These are phyloP conservation scores for Perccottus glenii DNA, from an alignment of 2,113 vertebrate genomes.

Conservation along the genomic window DNA sequence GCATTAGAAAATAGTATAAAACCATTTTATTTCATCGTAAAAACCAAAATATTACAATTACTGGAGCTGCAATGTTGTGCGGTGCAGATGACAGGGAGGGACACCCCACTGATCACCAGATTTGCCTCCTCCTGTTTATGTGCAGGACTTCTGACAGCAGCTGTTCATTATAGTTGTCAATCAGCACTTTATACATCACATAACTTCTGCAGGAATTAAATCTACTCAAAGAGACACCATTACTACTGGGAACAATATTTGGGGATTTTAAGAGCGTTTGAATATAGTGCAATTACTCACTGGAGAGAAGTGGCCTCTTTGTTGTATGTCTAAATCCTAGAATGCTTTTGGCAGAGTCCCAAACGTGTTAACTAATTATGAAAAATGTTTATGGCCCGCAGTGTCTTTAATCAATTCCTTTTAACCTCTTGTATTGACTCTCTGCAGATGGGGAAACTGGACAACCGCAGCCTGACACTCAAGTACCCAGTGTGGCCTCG, in stretches of 20 bases:
- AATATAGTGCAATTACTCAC: neutral
- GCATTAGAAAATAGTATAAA: neutral
- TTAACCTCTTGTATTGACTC: conserved; percentile 2
- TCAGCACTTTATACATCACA: neutral
- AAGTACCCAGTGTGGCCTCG: conserved; percentile 96
- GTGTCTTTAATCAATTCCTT: neutral
- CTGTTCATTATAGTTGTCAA: conserved; percentile 9
- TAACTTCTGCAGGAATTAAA: neutral
- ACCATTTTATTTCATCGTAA: conserved; percentile 3
- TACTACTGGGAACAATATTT: neutral
- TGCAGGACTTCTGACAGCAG: conserved; percentile 2
- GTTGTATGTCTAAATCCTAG: too few relatives aligned
- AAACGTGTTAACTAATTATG: conserved; percentile 6
- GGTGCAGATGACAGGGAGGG: neutral
- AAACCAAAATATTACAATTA: neutral
- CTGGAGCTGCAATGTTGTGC: neutral
- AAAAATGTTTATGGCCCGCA: conserved; percentile 5
- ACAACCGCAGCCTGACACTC: conserved; percentile 91
- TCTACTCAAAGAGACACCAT: neutral
- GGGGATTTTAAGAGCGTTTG: neutral
- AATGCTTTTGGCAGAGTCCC: too few relatives aligned
- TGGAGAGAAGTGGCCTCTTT: too few relatives aligned
- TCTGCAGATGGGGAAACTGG: conserved; percentile 93
- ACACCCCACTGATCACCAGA: conserved; percentile 1
- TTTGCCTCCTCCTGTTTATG: conserved; percentile 1